These are phyloP conservation scores for Cheirogaleus major DNA, from an alignment of 2,797 vertebrate genomes.

Conservation along the genomic window DNA sequence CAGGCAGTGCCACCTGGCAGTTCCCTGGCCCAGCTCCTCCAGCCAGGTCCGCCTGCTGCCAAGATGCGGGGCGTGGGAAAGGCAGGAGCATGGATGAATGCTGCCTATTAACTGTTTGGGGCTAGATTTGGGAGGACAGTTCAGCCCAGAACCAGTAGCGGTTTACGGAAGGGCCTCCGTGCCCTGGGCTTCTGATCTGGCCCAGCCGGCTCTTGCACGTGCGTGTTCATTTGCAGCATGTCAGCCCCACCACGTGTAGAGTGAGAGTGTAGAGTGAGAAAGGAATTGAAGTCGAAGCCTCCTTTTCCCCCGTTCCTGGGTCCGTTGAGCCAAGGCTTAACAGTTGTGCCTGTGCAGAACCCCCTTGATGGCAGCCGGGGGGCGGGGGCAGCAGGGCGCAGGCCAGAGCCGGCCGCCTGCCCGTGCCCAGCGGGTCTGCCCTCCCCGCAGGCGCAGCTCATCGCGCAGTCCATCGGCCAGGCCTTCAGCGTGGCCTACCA, in stretches of 20 bases:
- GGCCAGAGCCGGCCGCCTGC: neutral
- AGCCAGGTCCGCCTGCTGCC: neutral
- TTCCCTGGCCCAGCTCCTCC: rapidly evolving
- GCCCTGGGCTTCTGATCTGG: no score
- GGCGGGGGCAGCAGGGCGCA: neutral
- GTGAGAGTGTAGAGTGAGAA: neutral
- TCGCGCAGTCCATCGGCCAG: slow-evolving; percentile 99
- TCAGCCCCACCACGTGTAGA: neutral
- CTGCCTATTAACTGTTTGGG: neutral
- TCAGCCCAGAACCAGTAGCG: neutral
- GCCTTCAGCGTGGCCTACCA: slow-evolving; percentile 99
- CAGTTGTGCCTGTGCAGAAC: neutral
- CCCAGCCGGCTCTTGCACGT: neutral
- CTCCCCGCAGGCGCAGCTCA: slow-evolving; percentile 94
- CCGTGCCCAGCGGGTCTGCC: slow-evolving; percentile 41
- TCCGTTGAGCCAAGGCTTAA: neutral
- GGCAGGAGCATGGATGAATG: rapidly evolving
- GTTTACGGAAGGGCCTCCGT: neutral
- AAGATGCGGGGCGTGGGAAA: neutral
- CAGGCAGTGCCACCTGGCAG: neutral
- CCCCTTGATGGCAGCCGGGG: neutral
- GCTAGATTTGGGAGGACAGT: neutral
- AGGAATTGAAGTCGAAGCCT: neutral
- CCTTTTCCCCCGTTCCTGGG: rapidly evolving
- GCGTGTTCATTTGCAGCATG: neutral